These are phyloP conservation scores for Limanda limanda DNA, from an alignment of 2,113 vertebrate genomes.

Conservation along the genomic window DNA sequence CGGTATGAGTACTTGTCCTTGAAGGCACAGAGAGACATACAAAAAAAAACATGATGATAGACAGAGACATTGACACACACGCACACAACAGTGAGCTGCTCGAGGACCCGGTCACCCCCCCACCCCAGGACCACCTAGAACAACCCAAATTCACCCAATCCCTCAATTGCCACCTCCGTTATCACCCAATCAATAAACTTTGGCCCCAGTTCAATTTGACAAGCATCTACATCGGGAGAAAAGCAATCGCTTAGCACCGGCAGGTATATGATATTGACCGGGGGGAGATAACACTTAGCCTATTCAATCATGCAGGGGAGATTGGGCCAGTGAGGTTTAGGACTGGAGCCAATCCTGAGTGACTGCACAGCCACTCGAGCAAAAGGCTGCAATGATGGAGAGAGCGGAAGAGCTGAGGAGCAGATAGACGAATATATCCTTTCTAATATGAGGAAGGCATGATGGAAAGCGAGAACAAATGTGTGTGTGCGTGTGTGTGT, in stretches of 20 bases:
- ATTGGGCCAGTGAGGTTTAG: constrained; percentile 74
- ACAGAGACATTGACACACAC: constrained; percentile 8
- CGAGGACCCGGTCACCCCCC: constrained; percentile 14
- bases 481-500: constrained; percentile 2
- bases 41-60: constrained; percentile 1
- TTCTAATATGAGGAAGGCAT: constrained; percentile 31
- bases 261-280: constrained; percentile 81
- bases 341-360: constrained; percentile 64
- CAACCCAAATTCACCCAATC: constrained; percentile 59
- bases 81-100: neutral
- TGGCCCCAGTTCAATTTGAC: constrained; percentile 81
- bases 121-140: constrained; percentile 11
- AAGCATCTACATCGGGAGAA: constrained; percentile 82
- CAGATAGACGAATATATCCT: constrained; percentile 57
- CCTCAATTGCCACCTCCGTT: constrained; percentile 73
- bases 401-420: constrained; percentile 30
- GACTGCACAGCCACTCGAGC: constrained; percentile 58
- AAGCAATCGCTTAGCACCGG: constrained; percentile 79
- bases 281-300: constrained; percentile 75
- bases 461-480: constrained; percentile 15
- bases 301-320: constrained; percentile 78
- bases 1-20: neutral
- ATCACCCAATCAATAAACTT: constrained; percentile 83
- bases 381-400: constrained; percentile 69
- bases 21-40: neutral